These are phyloP conservation scores for Plotosus lineatus DNA, from an alignment of 2,113 vertebrate genomes.

Conservation along the genomic window DNA sequence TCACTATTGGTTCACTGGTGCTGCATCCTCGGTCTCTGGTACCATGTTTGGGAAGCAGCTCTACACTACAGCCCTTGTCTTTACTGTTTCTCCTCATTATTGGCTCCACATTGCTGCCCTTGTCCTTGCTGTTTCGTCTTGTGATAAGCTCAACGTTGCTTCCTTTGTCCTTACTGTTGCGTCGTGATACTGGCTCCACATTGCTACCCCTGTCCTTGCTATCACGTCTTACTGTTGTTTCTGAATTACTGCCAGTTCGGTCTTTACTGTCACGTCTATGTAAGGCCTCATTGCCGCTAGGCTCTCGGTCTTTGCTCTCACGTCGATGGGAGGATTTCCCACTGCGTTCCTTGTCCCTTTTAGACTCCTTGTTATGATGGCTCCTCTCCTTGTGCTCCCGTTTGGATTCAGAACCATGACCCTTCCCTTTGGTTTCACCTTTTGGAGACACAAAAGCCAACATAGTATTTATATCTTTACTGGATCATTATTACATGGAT, in stretches of 20 bases:
- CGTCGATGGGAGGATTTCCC: slow-evolving; percentile 68
- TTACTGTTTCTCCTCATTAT: slow-evolving; percentile 61
- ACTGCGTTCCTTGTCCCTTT: slow-evolving; percentile 73
- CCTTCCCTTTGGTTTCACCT: slow-evolving; percentile 89
- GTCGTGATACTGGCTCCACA: slow-evolving; percentile 57
- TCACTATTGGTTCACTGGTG: slow-evolving; percentile 22
- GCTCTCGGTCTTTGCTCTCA: slow-evolving; percentile 61
- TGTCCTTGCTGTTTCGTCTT: slow-evolving; percentile 67
- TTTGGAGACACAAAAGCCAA: too few relatives aligned
- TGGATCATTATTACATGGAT: too few relatives aligned
- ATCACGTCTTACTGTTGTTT: slow-evolving; percentile 53
- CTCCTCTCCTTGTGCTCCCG: slow-evolving; percentile 51
- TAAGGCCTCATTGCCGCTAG: slow-evolving; percentile 57
- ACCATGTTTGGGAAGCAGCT: slow-evolving; percentile 62
- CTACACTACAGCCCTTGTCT: slow-evolving; percentile 58
- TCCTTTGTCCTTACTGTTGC: slow-evolving; percentile 69
- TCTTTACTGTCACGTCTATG: slow-evolving; percentile 46
- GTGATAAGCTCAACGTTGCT: slow-evolving; percentile 58
- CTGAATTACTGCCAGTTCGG: background rate
- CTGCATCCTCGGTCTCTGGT: slow-evolving; percentile 61
- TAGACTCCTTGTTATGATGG: slow-evolving; percentile 71
- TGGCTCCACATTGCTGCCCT: slow-evolving; percentile 60
- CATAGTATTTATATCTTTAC: too few relatives aligned
- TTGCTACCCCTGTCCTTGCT: slow-evolving; percentile 49
- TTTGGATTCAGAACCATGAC: slow-evolving; percentile 62